These are phyloP conservation scores for Petrolisthes cinctipes DNA, from an alignment of 2,888 invertebrate genomes.

Conservation along the genomic window DNA sequence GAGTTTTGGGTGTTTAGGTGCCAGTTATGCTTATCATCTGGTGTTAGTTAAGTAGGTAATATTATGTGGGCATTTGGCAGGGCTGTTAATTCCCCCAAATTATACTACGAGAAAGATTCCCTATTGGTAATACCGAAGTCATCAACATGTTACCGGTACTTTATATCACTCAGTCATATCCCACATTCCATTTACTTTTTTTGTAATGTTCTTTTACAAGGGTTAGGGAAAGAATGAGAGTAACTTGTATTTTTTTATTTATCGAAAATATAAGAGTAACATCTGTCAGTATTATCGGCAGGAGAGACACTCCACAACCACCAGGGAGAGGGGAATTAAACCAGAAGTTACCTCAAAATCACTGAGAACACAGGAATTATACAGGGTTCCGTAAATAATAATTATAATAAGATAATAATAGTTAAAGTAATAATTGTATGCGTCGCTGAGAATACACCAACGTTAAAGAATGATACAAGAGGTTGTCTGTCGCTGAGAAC, in stretches of 20 bases:
- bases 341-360: neutral
- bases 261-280: slow-evolving; percentile 10
- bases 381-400: neutral
- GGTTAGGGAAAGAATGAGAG: neutral
- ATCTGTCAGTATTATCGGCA: slow-evolving; percentile 9
- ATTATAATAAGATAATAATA: slow-evolving; percentile 2
- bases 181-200: neutral
- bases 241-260: neutral
- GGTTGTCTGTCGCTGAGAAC: too few relatives aligned
- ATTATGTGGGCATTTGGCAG: too few relatives aligned
- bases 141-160: too few relatives aligned
- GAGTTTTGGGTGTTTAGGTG: too few relatives aligned
- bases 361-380: neutral
- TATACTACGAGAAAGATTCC: too few relatives aligned
- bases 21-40: too few relatives aligned
- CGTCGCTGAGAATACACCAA: too few relatives aligned
- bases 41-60: too few relatives aligned
- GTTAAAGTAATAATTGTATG: neutral
- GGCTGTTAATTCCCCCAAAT: too few relatives aligned
- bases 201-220: neutral
- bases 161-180: too few relatives aligned
- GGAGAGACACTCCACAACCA: slow-evolving; percentile 12
- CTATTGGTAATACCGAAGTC: too few relatives aligned
- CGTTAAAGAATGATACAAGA: too few relatives aligned
- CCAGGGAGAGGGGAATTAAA: neutral